Evolutionary conservation across 1,140 invertebrate genomes (phyloP), one percentile per base, ranked within the genome.

Genomic region (Zaprionus kolodkinae): DNA sequence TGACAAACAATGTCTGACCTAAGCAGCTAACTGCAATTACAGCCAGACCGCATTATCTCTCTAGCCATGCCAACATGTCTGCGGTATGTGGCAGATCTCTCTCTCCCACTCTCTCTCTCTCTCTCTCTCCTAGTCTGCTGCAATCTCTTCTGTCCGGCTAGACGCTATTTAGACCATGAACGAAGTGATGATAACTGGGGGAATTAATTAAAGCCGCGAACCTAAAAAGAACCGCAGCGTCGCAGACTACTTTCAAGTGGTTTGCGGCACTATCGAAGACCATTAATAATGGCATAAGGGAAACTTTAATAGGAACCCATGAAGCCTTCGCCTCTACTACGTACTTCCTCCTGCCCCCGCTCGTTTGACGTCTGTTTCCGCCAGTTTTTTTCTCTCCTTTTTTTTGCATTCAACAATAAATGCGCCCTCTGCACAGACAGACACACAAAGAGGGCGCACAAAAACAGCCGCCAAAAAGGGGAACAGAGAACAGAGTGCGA

Each of bases 11-110:
- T 52, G 74, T 78, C 63, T 71, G 78, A 65, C 50, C 67, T 68
- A 64, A 83, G 76, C 63, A 76, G 64, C 67, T 68, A 65, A 79
- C 76, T 81, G 81, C 81, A 84, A 84, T 81, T 81, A 86, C 86
- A 64, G 66, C 71, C 40, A 76, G 71, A 78, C 82, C 82, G 76
- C 78, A 81, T 78, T 86, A 86, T 81, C 75, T 72, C 63, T 3
- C 25, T 12, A 13, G 57, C 43, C 36, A 27, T 72, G 77, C 52
- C 71, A 52, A 69, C 59, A 74, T 79, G 83, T 86, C 79, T 86
- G 83, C 79, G 83, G 83, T 78, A 86, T 86, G 82, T 81, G 78
- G 67, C 81, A 86, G 83, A 81, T 79, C 66, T 52, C 45, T 48
- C 17, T 12, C 15, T 10, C 45, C 21, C 17, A 9, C 15, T 7